Base-by-base conservation (phyloP, 2,113 vertebrate genomes). In the Tachysurus fulvidraco region DNA sequence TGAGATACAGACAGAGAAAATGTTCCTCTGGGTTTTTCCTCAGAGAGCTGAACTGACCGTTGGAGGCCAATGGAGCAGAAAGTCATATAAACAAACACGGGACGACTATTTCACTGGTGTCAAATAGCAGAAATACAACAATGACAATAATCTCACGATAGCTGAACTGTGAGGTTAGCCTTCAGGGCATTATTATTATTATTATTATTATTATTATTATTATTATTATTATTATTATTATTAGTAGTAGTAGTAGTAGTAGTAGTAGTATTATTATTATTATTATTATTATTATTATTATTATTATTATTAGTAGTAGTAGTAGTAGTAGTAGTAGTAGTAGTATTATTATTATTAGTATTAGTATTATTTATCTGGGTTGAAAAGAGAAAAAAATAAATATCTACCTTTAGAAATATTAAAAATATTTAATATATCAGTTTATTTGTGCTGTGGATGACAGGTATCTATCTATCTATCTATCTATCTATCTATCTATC, bases 61-160 rank as follows among this genome's bases (percentile, higher is more conserved):
- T 76, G 69, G 55, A 84, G 41, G 50, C 69, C 69, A 74, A 55
- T 73, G 69, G 69, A 74, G 69, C 83, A 76, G 55, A 60, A 84
- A n/a, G 23, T 83, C 82, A 5, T 84, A 46, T 84, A 57, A 74
- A 84, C 54, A 84, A 84, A 74, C 54, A 62, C 25, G 6, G 69
- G 23, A 14, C 64, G 1, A 44, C 59, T 77, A 54, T 55, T 21
- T 36, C 77, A 21, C 28, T 23, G 52, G 52, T 36, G 52, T 79
- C 77, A 79, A 57, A 36, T 36, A 57, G 16, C 52, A n/a, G 74
- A 2, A 50, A 41, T 65, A n/a, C 14, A 78, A 78, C 54, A 16
- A 17, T 16, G 16, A 17, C 17, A 36, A 30, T 79, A 11, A 30
- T 30, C 52, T 16, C 8, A 17, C 23, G 28, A 7, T 17, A 54